Conservation (phyloP, 2,797 vertebrate species). For the Phalanger gymnotis region DNA sequence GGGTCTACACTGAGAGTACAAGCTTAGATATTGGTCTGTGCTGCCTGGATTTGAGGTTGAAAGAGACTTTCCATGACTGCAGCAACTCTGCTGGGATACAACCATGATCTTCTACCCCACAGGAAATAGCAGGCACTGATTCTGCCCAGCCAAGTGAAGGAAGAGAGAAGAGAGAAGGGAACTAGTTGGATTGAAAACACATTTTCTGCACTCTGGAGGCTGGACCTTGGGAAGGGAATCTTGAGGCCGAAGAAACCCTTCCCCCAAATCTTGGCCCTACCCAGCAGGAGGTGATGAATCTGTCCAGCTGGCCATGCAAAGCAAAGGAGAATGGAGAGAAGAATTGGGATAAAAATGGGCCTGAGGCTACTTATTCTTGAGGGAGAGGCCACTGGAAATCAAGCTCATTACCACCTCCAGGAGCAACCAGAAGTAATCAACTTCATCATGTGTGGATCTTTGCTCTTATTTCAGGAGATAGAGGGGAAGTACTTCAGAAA, state of each 20-base stretch:
- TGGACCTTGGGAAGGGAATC: background rate
- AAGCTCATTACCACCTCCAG: background rate
- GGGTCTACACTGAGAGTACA: background rate
- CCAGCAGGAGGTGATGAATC: background rate
- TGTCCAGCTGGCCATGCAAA: background rate
- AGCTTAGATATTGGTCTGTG: background rate
- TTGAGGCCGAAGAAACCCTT: background rate
- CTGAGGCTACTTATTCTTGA: background rate
- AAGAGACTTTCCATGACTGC: background rate
- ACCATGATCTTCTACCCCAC: background rate
- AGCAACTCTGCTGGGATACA: background rate
- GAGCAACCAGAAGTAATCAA: background rate
- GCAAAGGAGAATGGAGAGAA: background rate
- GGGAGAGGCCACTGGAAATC: background rate
- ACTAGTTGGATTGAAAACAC: background rate
- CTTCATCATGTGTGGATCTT: background rate
- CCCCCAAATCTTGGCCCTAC: background rate
- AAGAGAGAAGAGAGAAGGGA: background rate
- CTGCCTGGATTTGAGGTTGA: background rate
- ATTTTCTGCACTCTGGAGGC: background rate
- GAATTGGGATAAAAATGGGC: background rate
- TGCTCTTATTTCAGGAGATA: background rate
- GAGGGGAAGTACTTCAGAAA: background rate
- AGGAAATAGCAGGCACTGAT: background rate
- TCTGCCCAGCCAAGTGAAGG: background rate